Evolutionary conservation across 2,888 invertebrate species (phyloP), one percentile per base, ranked within the genome.

Genomic region (Dynastes maya): DNA sequence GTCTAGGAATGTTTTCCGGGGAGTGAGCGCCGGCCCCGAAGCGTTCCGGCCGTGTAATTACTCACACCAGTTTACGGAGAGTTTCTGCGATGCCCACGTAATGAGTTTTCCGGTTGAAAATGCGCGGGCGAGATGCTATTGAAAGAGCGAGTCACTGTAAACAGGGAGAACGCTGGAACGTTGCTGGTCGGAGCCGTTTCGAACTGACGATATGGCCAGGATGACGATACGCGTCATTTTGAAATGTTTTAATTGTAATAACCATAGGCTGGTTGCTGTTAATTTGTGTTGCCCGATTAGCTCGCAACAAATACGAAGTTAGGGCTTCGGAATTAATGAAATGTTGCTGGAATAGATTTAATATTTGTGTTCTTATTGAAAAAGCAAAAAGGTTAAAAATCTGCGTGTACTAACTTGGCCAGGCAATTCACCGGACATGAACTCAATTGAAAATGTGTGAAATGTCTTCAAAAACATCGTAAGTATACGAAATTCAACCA

Each of bases 181-280:
- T 40, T 45, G n/a, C 68, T 51, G 45, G 16, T 67, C 16, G 22
- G 49, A 9, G n/a, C 40, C 55, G 55, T 58, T 55, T 58, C 37
- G 55, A 58, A 55, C 29, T 16, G 58, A 58, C 13, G 22, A 37
- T 16, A 45, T 27, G n/a, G 16, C 22, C 16, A 49, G 27, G 29
- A 45, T 16, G 22, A 55, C 27, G 9, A 49, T 55, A 29, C 22
- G 53, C 37, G 45, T 72, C 61, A 40, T 58, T 58, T 61, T 61
- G 58, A 72, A 61, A 61, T n/a, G 45, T 61, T 72, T 72, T 40
- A 72, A 72, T 72, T 72, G 72, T 40, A 61, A 72, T 72, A 72
- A 72, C 45, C 22, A 40, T 37, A 45, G 45, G n/a, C 11, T 9
- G 3, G 37, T 13, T 37, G 65, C 13, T 65, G n/a, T 45, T 68